Base-by-base conservation (phyloP, 1,140 invertebrate species). In the Temnothorax longispinosus region DNA sequence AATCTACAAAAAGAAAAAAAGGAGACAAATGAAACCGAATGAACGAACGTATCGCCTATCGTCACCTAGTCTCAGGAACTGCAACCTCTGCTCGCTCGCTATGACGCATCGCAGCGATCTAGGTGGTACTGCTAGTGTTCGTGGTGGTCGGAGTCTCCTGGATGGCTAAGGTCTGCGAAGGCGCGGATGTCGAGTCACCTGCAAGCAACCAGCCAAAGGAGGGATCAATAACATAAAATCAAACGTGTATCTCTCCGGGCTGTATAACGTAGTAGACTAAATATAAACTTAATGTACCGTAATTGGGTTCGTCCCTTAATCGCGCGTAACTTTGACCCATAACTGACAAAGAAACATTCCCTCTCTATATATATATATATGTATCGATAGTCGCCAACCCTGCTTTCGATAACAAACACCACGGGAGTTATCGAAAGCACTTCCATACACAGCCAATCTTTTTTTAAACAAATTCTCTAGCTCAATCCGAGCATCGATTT, bases 31-130 rank as follows among this genome's bases (percentile, higher is more conserved):
- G 54, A 74, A 75, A 69, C 47, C 67, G 47, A 84, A 84, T 56
- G 54, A 86, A 47, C 62, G 41, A 87, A 88, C 80, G 80, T 91
- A 92, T 75, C 88, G 82, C 90, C 91, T 93, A 93, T 88, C 90
- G 87, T 90, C 90, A 92, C 91, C 92, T 93, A 93, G 87, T 93
- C 91, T 93, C 92, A 94, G 93, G 93, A 94, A 93, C 93, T 94
- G 92, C 92, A 93, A 93, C 90, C 91, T 93, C 87, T 91, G 81
- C 69, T 84, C 80, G 78, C 86, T 86, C 87, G 85, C 82, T 91
- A 72, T 85, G 13, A 84, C 69, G 72, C 87, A 88, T 88, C 64
- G 82, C 69, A 58, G 47, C 58, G 56, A 88, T 89, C 89, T 92
- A 93, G 86, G 88, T 91, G 74, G 91, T 89, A 71, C 35, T 81